A percentile compares a stretch with the other conserved stretches of the same genome.
Evolutionary conservation across 2,888 invertebrate genomes (phyloP).

Genomic region (Drosophila rellima): DNA sequence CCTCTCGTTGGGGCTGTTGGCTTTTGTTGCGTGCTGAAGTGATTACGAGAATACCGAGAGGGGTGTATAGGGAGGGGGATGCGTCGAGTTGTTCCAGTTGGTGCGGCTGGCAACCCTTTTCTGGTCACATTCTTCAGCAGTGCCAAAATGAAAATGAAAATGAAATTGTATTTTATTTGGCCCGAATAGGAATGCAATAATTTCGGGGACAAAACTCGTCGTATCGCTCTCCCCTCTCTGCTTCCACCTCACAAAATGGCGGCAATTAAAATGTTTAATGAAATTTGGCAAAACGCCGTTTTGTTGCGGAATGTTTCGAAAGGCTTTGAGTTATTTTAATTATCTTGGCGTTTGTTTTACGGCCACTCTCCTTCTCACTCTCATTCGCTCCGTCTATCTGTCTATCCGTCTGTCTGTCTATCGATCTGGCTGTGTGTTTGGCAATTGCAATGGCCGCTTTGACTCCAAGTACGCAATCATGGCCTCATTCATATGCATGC

Average conservation of each 20-base stretch:
- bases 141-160: constrained; percentile 37
- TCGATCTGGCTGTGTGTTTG: not conserved
- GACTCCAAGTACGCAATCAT: constrained; percentile 19
- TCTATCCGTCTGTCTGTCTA: not conserved
- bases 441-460: constrained; percentile 34
- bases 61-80: not conserved
- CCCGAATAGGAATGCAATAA: constrained; percentile 72
- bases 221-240: not conserved
- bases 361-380: constrained; percentile 13
- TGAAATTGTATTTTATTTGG: constrained; percentile 73
- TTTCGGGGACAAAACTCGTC: constrained; percentile 55
- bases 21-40: constrained; percentile 67
- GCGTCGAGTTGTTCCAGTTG: constrained; percentile 6
- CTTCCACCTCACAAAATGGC: constrained; percentile 60
- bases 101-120: constrained; percentile 39
- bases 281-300: constrained; percentile 68
- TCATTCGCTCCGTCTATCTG: no score
- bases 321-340: constrained; percentile 74
- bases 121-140: constrained; percentile 36
- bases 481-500: constrained; percentile 41
- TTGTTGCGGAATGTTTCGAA: constrained; percentile 55
- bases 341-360: constrained; percentile 68
- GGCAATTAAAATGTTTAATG: constrained; percentile 82
- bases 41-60: constrained; percentile 47
- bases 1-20: constrained; percentile 8